Percentiles rank a stretch among this genome's conserved stretches.
Evolutionary conservation across 2,113 vertebrate species (phyloP).

Genomic region (Caretta caretta): DNA sequence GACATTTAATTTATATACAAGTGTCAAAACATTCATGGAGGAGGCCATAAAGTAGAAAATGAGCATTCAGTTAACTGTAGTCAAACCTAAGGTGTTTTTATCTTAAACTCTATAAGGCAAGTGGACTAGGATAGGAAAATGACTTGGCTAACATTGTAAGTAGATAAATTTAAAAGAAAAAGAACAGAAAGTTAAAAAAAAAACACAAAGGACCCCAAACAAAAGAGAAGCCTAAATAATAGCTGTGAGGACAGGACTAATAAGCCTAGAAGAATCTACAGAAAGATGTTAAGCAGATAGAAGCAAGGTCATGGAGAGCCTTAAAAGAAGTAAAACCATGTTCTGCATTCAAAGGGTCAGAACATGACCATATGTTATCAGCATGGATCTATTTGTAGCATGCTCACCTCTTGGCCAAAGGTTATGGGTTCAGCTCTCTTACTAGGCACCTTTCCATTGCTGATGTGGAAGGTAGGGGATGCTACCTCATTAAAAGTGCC

Average conservation of each 20-base stretch:
- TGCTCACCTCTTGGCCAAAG: not conserved
- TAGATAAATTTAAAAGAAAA: not conserved
- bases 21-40: not conserved
- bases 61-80: not conserved
- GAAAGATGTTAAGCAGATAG: not conserved
- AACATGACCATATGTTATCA: accelerated
- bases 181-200: not conserved
- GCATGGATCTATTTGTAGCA: not conserved
- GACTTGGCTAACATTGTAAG: not conserved
- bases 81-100: not conserved
- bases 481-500: not conserved
- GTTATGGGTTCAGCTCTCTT: not conserved
- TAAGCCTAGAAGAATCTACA: not conserved
- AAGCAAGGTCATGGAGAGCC: not conserved
- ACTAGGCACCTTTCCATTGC: not conserved
- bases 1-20: not conserved
- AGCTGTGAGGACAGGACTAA: not conserved
- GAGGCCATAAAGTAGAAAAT: not conserved
- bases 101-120: not conserved
- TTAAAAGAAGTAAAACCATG: not conserved
- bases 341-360: not conserved
- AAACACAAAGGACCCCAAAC: not conserved
- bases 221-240: not conserved
- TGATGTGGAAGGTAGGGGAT: not conserved
- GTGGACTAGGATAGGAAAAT: not conserved